A percentile compares a stretch with the other conserved stretches of the same genome.
Evolutionary conservation across 1,140 invertebrate genomes (phyloP).

Genomic region (Drosophila hydei): DNA sequence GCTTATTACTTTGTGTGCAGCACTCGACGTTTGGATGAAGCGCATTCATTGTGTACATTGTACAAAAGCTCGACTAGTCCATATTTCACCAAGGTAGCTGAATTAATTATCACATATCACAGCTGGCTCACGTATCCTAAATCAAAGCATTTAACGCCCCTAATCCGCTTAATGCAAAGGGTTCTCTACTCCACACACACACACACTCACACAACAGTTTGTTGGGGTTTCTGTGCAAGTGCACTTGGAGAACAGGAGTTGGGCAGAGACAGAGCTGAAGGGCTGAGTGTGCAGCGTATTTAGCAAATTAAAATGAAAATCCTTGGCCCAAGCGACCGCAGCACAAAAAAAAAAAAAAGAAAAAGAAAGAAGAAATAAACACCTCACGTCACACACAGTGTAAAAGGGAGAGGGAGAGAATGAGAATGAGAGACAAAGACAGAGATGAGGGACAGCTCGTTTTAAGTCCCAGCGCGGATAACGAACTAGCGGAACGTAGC

Average conservation of each 20-base stretch:
- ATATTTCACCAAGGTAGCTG: constrained; percentile 39
- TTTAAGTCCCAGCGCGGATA: constrained; percentile 48
- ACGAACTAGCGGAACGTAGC: constrained; percentile 32
- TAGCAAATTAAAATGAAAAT: constrained; percentile 77
- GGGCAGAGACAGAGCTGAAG: not conserved
- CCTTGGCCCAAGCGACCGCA: constrained; percentile 45
- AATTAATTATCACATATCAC: constrained; percentile 79
- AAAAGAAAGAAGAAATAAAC: constrained; percentile 23
- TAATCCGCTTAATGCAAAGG: constrained; percentile 73
- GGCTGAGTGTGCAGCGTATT: constrained; percentile 51
- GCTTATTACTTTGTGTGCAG: constrained; percentile 70
- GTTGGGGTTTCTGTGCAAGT: constrained; percentile 19
- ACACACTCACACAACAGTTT: not conserved
- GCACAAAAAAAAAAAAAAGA: constrained; percentile 16
- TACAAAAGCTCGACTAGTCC: not conserved
- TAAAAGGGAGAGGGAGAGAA: not conserved
- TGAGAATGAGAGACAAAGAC: not conserved
- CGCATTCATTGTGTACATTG: constrained; percentile 19
- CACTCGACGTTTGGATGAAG: constrained; percentile 20
- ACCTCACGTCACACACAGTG: constrained; percentile 12
- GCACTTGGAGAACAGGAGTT: constrained; percentile 8
- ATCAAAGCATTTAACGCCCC: constrained; percentile 76
- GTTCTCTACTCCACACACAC: constrained; percentile 15
- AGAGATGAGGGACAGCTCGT: not conserved
- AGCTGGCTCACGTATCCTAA: constrained; percentile 72